phyloP scores from a whole-genome alignment of 2,113 vertebrate genomes.

The Hippocampus mohnikei region DNA sequence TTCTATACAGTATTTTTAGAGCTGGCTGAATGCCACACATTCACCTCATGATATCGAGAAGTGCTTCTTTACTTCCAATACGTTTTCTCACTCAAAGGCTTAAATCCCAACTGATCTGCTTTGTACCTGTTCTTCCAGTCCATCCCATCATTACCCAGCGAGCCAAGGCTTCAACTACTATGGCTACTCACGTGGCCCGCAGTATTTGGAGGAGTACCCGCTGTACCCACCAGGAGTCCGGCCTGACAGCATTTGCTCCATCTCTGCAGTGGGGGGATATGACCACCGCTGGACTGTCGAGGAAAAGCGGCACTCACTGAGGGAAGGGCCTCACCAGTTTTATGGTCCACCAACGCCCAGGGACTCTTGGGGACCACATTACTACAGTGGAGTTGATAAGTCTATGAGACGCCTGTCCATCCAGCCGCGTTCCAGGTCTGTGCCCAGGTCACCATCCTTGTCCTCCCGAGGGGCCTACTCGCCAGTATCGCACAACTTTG shows the following conservation, averaged over 20 bases:
- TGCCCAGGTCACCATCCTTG: slow-evolving; percentile 87
- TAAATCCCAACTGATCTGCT: not conserved
- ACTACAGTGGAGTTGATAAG: slow-evolving; percentile 75
- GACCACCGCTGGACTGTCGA: slow-evolving; percentile 81
- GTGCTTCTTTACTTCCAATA: not conserved
- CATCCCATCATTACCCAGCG: slow-evolving; percentile 78
- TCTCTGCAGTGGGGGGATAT: slow-evolving; percentile 78
- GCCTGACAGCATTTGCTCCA: slow-evolving; percentile 92
- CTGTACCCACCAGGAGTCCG: slow-evolving; percentile 81
- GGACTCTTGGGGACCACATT: slow-evolving; percentile 60
- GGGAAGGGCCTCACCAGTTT: slow-evolving; percentile 69
- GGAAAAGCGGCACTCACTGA: slow-evolving; percentile 81
- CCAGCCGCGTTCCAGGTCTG: slow-evolving; percentile 90
- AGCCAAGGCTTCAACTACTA: slow-evolving; percentile 81
- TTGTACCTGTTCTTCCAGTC: slow-evolving; percentile 66
- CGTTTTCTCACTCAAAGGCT: not conserved
- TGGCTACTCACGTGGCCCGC: slow-evolving; percentile 72
- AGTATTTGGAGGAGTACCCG: slow-evolving; percentile 84
- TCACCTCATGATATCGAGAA: not conserved
- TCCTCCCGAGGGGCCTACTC: slow-evolving; percentile 80
- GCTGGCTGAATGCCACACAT: not conserved
- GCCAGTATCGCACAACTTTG: slow-evolving; percentile 71
- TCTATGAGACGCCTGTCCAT: slow-evolving; percentile 84
- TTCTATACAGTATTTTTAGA: not conserved
- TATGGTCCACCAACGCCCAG: slow-evolving; percentile 64